A percentile compares a stretch with the other conserved stretches of the same genome.
Evolutionary conservation across 2,797 vertebrate genomes (phyloP).

Genomic region (Sebastes flavidus): DNA sequence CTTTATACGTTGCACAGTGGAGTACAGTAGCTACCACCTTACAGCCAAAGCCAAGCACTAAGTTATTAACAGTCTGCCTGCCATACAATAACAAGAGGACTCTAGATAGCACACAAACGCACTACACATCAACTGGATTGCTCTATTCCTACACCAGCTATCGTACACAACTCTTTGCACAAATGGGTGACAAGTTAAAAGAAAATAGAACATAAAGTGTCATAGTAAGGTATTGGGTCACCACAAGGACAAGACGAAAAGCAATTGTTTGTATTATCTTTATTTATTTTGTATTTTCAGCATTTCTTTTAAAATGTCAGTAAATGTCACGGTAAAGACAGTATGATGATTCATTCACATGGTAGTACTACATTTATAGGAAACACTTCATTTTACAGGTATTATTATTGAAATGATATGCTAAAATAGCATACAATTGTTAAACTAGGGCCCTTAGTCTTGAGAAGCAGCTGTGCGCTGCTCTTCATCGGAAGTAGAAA

Average conservation of each 20-base stretch:
- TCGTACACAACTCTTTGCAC: background rate
- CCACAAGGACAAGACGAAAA: background rate
- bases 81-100: background rate
- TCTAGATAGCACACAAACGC: background rate
- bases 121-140: background rate
- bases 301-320: background rate
- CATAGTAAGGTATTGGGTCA: too few relatives aligned
- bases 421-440: too few relatives aligned
- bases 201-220: background rate
- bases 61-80: slow-evolving; percentile 7
- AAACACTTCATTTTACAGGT: too few relatives aligned
- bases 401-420: too few relatives aligned
- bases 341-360: too few relatives aligned
- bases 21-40: slow-evolving; percentile 5
- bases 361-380: too few relatives aligned
- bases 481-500: too few relatives aligned
- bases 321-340: too few relatives aligned
- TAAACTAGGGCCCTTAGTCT: too few relatives aligned
- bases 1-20: slow-evolving; percentile 34
- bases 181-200: background rate
- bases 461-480: too few relatives aligned
- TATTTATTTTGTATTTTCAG: background rate
- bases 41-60: slow-evolving; percentile 19
- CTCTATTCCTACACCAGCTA: background rate
- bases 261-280: background rate